These are phyloP conservation scores for Podilymbus podiceps DNA, from an alignment of 2,113 vertebrate genomes.

Conservation along the genomic window DNA sequence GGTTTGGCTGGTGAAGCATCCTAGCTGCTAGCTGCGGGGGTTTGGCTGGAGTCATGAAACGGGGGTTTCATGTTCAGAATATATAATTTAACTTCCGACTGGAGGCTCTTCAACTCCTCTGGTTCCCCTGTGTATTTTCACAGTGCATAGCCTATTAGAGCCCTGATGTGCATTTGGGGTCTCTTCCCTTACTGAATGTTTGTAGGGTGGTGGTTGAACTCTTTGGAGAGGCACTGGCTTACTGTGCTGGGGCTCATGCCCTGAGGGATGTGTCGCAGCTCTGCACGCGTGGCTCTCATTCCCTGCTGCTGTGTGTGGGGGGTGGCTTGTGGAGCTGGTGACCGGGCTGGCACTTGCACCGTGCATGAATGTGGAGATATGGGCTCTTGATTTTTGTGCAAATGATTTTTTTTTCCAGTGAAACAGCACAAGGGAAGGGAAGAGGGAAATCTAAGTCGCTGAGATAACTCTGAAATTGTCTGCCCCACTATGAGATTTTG, in stretches of 20 bases:
- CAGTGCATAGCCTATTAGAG: not conserved
- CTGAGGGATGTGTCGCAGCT: rapidly evolving
- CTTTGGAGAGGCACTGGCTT: not conserved
- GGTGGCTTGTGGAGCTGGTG: not conserved
- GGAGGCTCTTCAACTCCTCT: not conserved
- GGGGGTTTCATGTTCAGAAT: not conserved
- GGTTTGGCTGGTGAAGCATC: not conserved
- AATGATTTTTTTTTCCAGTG: not conserved
- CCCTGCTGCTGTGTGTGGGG: not conserved
- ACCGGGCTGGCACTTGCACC: not conserved
- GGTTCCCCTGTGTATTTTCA: not conserved
- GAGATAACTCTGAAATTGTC: not conserved
- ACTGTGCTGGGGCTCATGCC: rapidly evolving
- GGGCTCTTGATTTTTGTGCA: not conserved
- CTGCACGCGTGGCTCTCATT: not conserved
- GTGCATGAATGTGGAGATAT: rapidly evolving
- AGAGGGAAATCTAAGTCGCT: not conserved
- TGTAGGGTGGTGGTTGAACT: not conserved
- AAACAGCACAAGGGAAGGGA: not conserved
- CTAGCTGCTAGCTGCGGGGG: rapidly evolving
- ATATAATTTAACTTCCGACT: not conserved
- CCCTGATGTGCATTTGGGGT: not conserved
- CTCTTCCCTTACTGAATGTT: too few relatives aligned
- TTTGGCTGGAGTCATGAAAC: not conserved
- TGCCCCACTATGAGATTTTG: not conserved